Evolutionary conservation across 2,797 vertebrate genomes (phyloP).

Genomic region (Malacoraja senta): DNA sequence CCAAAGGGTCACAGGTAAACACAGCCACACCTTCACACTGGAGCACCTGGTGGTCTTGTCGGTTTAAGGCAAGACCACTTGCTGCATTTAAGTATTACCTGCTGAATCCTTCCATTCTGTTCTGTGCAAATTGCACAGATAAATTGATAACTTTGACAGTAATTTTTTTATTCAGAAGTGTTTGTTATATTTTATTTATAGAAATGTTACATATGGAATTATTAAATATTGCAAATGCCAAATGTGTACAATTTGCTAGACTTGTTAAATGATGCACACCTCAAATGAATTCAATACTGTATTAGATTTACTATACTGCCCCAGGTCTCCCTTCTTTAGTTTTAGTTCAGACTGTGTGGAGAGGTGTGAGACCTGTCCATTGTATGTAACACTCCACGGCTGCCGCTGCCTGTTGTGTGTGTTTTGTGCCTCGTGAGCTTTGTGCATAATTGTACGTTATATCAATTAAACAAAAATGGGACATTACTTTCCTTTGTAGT

Average conservation of each 20-base stretch:
- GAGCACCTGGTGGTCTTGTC: neutral
- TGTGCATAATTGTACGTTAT: slow-evolving; percentile 69
- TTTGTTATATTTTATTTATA: slow-evolving; percentile 57
- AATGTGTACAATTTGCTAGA: neutral
- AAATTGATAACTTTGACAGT: slow-evolving; percentile 51
- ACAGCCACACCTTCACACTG: neutral
- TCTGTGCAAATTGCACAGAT: slow-evolving; percentile 46
- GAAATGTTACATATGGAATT: slow-evolving; percentile 49
- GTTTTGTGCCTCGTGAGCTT: slow-evolving; percentile 65
- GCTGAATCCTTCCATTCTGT: neutral
- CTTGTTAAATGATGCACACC: slow-evolving; percentile 10
- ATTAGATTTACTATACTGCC: slow-evolving; percentile 38
- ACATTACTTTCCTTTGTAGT: slow-evolving; percentile 61
- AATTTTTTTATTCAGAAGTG: slow-evolving; percentile 48
- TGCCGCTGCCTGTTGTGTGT: slow-evolving; percentile 54
- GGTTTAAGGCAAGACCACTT: neutral
- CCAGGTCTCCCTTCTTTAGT: slow-evolving; percentile 43
- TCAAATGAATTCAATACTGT: slow-evolving; percentile 38
- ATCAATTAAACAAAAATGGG: slow-evolving; percentile 70
- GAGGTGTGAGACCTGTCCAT: slow-evolving; percentile 43
- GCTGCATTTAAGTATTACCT: slow-evolving; percentile 27
- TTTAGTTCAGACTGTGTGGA: slow-evolving; percentile 45
- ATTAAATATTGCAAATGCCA: slow-evolving; percentile 41
- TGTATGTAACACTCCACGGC: slow-evolving; percentile 49
- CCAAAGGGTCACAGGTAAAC: slow-evolving; percentile 20